These are phyloP conservation scores for Lacanobia oleracea DNA, from an alignment of 2,888 invertebrate genomes.

Conservation along the genomic window DNA sequence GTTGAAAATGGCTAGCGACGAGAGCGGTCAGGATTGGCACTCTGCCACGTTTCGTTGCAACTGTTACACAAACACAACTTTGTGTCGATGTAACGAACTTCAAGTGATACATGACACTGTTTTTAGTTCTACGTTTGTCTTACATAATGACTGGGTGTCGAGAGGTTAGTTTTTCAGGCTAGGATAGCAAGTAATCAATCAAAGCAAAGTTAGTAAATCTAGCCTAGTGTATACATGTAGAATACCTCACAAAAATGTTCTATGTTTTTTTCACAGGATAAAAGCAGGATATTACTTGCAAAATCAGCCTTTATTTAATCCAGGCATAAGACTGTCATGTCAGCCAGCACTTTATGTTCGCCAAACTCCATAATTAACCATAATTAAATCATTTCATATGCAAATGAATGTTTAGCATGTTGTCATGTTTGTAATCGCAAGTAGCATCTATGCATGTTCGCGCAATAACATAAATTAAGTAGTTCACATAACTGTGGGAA, in stretches of 20 bases:
- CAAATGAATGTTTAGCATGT: conserved; percentile 44
- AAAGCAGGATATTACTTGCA: background rate
- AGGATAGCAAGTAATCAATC: background rate
- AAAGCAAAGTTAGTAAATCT: background rate
- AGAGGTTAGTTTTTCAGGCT: background rate
- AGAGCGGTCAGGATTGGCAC: conserved; percentile 51
- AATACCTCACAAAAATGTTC: background rate
- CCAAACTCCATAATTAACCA: conserved; percentile 26
- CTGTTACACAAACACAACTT: conserved; percentile 40
- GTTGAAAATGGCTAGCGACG: conserved; percentile 39
- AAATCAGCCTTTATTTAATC: background rate
- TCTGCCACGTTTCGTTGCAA: conserved; percentile 49
- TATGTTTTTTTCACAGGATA: background rate
- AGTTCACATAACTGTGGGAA: conserved; percentile 27
- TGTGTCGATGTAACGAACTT: conserved; percentile 24
- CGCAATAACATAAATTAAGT: conserved; percentile 47
- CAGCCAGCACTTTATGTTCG: conserved; percentile 10
- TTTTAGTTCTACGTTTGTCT: background rate
- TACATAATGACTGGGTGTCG: too few species aligned
- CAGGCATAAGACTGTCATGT: conserved; percentile 5
- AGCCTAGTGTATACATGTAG: background rate
- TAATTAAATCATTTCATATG: conserved; percentile 49
- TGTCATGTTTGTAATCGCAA: conserved; percentile 48
- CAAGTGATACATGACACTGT: conserved; percentile 12
- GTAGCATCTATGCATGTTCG: conserved; percentile 46